These are phyloP conservation scores for Eufriesea mexicana DNA, from an alignment of 1,140 invertebrate genomes.

Conservation along the genomic window DNA sequence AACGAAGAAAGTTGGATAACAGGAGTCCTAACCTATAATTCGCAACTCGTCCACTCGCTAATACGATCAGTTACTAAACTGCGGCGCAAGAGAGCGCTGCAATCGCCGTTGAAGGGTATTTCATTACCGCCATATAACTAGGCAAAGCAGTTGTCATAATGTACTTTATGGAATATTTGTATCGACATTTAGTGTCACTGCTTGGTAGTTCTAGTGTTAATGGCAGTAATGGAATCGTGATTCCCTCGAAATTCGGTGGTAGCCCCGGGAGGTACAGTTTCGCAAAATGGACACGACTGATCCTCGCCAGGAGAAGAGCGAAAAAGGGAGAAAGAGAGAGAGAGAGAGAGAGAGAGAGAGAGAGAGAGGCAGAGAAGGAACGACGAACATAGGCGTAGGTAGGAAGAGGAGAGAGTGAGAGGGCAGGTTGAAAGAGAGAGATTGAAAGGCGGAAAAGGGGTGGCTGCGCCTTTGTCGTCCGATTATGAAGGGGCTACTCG, in stretches of 20 bases:
- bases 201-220: no score
- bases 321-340: background rate
- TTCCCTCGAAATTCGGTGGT: background rate
- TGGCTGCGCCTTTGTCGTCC: conserved; percentile 68
- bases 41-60: no score
- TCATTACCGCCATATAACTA: no score
- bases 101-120: no score
- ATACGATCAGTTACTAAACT: no score
- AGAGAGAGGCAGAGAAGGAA: background rate
- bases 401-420: background rate
- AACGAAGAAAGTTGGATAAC: no score
- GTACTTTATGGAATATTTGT: no score
- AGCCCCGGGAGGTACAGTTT: conserved; percentile 39
- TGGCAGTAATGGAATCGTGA: background rate
- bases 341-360: background rate
- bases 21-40: no score
- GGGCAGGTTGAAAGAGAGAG: background rate
- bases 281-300: conserved; percentile 22
- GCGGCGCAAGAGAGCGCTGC: no score
- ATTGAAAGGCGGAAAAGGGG: conserved; percentile 41
- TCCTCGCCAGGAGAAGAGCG: background rate
- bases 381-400: background rate
- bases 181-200: no score
- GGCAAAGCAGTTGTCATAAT: no score
- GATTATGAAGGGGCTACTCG: conserved; percentile 69